Evolutionary conservation across 2,888 invertebrate genomes (phyloP), one percentile per base, ranked within the genome.

Genomic region (Zaprionus obscuricornis): DNA sequence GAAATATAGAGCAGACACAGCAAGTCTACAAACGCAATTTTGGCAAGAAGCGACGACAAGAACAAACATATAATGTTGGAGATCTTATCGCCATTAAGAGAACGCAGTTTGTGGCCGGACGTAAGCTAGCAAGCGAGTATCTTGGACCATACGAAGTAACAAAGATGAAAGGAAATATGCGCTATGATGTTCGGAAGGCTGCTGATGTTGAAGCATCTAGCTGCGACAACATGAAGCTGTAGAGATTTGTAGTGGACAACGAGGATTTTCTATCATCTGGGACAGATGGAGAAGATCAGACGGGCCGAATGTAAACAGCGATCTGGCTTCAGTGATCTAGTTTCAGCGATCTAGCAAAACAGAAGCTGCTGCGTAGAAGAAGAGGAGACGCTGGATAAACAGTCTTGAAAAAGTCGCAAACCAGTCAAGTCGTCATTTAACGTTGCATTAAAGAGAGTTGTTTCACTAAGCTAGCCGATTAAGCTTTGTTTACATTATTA

Each of bases 91-190:
- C 70, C 0, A 64, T 74, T 1, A 66, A 63, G 13, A 29, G 57
- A 0, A 69, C 68, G 0, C 65, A 70, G 7, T 68, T 76, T 34
- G 54, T 66, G 0, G 50, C 62, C 0, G 58, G 69, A 1, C 47
- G 34, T 20, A 76, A 68, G 26, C 36, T 74, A 1, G 57, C 64
- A 5, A 73, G 46, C 16, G n/a, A n/a, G n/a, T n/a, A n/a, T n/a
- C n/a, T n/a, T n/a, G n/a, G 69, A 5, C 65, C 68, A 11, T 73
- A 74, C 39, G 54, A 63, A 24, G 33, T 70, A 4, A 51, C 20
- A 0, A 66, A 66, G 10, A 39, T 66, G 1, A 71, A 71, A 17
- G 33, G 51, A 3, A 62, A 57, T 16, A 57, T 40, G 14, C 56
- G 59, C 2, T 62, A 62, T 36, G 52, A 62, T 11, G 47, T 65